Evolutionary conservation across 2,888 invertebrate species (phyloP).

Genomic region (Fragum fragum): DNA sequence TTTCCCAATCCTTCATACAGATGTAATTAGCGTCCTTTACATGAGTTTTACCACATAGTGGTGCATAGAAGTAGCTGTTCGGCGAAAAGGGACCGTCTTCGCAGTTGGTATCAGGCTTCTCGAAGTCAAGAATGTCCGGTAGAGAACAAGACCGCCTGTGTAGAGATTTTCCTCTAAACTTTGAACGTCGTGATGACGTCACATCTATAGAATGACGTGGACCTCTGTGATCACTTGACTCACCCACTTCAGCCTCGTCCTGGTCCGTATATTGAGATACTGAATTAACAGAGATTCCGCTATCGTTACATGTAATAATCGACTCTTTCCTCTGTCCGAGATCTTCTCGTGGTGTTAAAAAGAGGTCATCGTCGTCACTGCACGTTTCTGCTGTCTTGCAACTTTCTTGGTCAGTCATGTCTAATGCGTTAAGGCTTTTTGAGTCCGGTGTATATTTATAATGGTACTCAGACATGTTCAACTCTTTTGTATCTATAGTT

Average conservation of each 20-base stretch:
- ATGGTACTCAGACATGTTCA: background rate
- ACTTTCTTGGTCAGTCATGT: background rate
- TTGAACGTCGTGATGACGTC: constrained; percentile 7
- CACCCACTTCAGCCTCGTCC: constrained; percentile 16
- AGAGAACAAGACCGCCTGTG: constrained; percentile 56
- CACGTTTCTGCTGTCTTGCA: background rate
- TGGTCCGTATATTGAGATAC: constrained; percentile 4
- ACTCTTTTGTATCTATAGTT: background rate
- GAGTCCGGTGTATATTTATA: background rate
- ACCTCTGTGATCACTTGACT: background rate
- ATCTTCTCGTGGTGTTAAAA: constrained; percentile 1
- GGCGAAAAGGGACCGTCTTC: constrained; percentile 2
- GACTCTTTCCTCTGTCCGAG: constrained; percentile 27
- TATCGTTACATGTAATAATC: constrained; percentile 19
- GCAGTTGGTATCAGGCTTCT: constrained; percentile 25
- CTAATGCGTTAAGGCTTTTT: background rate
- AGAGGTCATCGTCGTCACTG: background rate
- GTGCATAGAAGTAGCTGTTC: constrained; percentile 10
- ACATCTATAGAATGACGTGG: constrained; percentile 33
- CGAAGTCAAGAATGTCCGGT: constrained; percentile 61
- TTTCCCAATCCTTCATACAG: constrained; percentile 65
- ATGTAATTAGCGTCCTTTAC: constrained; percentile 55
- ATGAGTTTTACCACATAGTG: constrained; percentile 55
- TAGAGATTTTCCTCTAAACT: constrained; percentile 9
- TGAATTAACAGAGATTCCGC: constrained; percentile 33